Percentiles rank a stretch among this genome's conserved stretches.
These are phyloP conservation scores for Drosophila prolongata DNA, from an alignment of 2,888 invertebrate genomes.

Conservation along the genomic window DNA sequence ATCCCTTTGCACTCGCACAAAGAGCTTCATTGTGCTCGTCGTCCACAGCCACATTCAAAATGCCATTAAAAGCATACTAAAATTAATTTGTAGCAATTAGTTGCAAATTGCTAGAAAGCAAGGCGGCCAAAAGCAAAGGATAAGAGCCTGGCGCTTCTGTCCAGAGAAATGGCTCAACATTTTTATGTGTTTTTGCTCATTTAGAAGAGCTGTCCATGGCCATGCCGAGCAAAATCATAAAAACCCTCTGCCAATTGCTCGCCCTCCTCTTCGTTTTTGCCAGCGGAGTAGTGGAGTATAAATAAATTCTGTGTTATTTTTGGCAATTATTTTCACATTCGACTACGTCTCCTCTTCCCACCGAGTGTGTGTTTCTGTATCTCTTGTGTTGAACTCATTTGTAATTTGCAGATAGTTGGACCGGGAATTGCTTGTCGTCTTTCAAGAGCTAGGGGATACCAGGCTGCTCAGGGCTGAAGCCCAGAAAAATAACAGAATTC, in stretches of 20 bases:
- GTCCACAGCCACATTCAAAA: constrained; percentile 74
- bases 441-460: constrained; percentile 19
- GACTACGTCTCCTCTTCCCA: constrained; percentile 51
- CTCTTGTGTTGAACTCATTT: constrained; percentile 64
- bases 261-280: not conserved
- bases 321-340: constrained; percentile 80
- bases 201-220: constrained; percentile 69
- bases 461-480: not conserved
- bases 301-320: constrained; percentile 78
- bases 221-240: constrained; percentile 65
- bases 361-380: constrained; percentile 4
- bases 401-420: constrained; percentile 69
- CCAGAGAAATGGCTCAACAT: constrained; percentile 71
- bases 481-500: not conserved
- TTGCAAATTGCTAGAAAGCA: constrained; percentile 77
- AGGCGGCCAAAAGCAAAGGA: constrained; percentile 38
- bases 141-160: constrained; percentile 20
- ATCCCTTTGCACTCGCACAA: constrained; percentile 57
- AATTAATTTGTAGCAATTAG: constrained; percentile 80
- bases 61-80: constrained; percentile 80
- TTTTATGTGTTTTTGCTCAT: constrained; percentile 78
- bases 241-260: constrained; percentile 62
- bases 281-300: constrained; percentile 61
- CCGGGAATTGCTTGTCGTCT: constrained; percentile 29
- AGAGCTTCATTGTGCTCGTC: constrained; percentile 58